These are phyloP conservation scores for Spheniscus humboldti DNA, from an alignment of 2,797 vertebrate species.

Conservation along the genomic window DNA sequence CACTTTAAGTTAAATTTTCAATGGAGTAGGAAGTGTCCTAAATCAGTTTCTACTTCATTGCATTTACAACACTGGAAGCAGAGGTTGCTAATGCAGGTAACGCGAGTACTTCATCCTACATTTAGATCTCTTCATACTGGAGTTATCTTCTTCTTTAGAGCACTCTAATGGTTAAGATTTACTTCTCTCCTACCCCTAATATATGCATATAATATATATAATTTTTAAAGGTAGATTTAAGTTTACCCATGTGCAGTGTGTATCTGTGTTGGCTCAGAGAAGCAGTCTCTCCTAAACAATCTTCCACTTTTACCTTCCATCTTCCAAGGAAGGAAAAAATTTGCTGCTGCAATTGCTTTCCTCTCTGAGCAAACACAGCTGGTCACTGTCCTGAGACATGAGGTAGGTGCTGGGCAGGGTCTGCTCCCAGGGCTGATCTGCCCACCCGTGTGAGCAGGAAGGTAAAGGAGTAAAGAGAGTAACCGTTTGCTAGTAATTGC, in stretches of 20 bases:
- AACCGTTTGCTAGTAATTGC: accelerated
- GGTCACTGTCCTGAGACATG: accelerated
- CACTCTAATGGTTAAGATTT: background rate
- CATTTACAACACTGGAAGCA: background rate
- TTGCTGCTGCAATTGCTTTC: background rate
- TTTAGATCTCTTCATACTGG: background rate
- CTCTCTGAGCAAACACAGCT: background rate
- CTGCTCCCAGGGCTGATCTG: background rate
- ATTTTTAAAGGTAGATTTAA: background rate
- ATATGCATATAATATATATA: background rate
- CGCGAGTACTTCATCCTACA: background rate
- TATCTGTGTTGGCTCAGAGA: background rate
- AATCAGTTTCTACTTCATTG: background rate
- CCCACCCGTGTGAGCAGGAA: background rate
- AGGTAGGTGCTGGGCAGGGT: accelerated
- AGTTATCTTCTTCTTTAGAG: background rate
- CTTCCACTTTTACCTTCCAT: background rate
- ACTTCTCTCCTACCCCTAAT: background rate
- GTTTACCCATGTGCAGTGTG: background rate
- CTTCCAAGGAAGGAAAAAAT: background rate
- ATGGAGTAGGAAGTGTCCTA: background rate
- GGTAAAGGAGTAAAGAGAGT: accelerated
- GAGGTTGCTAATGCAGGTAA: background rate
- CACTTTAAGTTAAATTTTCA: background rate
- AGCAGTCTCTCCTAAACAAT: background rate